These are phyloP conservation scores for Parauchenoglanis punctatus DNA, from an alignment of 2,797 vertebrate species.

Conservation along the genomic window DNA sequence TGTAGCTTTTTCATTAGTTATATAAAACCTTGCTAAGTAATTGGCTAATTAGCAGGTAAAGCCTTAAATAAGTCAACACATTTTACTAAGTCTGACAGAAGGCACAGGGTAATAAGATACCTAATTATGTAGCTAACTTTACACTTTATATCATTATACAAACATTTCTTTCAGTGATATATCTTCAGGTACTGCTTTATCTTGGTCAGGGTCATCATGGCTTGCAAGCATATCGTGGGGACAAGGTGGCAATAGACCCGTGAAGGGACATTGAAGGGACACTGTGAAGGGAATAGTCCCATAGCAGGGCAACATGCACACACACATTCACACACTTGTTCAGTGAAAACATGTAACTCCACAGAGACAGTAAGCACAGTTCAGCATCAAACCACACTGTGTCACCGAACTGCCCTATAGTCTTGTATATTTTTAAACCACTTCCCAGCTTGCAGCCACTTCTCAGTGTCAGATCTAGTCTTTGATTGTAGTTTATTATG, in stretches of 20 bases:
- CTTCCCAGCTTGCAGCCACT: neutral
- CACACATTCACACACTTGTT: constrained; percentile 8
- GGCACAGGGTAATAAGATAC: neutral
- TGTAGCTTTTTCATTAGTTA: neutral
- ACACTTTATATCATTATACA: neutral
- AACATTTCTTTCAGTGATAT: neutral
- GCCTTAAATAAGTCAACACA: constrained; percentile 1
- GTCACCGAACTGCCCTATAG: neutral
- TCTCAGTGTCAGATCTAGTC: neutral
- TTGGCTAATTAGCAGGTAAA: neutral
- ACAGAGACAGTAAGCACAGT: neutral
- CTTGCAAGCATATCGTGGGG: neutral
- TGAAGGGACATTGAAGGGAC: neutral
- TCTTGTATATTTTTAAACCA: constrained; percentile 3
- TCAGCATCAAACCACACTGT: neutral
- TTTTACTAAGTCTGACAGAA: constrained; percentile 1
- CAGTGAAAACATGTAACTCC: neutral
- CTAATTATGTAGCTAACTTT: neutral
- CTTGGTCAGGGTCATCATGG: neutral
- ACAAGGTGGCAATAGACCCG: neutral
- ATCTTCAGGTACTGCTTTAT: neutral
- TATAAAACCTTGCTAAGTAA: neutral
- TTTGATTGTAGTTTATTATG: neutral
- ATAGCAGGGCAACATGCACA: neutral
- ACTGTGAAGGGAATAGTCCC: too few species aligned